Evolutionary conservation across 2,888 invertebrate genomes (phyloP).

Genomic region (Pheosia gnoma): DNA sequence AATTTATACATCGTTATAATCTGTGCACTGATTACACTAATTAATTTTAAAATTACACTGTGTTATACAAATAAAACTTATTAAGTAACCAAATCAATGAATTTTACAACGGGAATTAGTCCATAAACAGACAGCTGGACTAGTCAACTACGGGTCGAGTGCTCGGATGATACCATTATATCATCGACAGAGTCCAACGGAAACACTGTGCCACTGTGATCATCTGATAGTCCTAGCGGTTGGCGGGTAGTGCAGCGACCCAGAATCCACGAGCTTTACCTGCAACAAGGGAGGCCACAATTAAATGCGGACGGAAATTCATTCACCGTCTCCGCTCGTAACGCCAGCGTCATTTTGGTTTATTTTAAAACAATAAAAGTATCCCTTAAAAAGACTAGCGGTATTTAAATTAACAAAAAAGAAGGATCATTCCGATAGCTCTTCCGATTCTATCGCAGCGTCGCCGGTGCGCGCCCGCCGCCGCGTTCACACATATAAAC

Average conservation of each 20-base stretch:
- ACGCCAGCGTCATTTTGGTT: constrained; percentile 35
- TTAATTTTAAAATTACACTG: constrained; percentile 64
- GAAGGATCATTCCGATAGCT: constrained; percentile 68
- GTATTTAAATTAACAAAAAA: constrained; percentile 80
- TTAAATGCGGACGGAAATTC: constrained; percentile 19
- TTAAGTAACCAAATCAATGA: constrained; percentile 61
- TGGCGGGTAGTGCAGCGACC: constrained; percentile 61
- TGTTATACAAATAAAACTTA: constrained; percentile 64
- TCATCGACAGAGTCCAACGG: constrained; percentile 40
- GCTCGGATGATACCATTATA: constrained; percentile 40
- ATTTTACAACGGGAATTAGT: constrained; percentile 53
- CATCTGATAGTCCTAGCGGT: constrained; percentile 56
- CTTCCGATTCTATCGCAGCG: constrained; percentile 71
- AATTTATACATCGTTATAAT: constrained; percentile 64
- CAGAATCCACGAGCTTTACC: constrained; percentile 76
- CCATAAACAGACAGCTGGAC: constrained; percentile 53
- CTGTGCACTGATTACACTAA: constrained; percentile 67
- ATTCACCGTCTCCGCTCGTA: constrained; percentile 30
- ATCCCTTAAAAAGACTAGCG: constrained; percentile 70
- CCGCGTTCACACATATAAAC: constrained; percentile 79
- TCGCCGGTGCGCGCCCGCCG: constrained; percentile 68
- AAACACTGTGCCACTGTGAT: constrained; percentile 74
- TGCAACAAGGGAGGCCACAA: constrained; percentile 62
- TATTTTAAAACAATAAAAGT: constrained; percentile 56
- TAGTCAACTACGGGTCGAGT: constrained; percentile 46